phyloP scores from a whole-genome alignment of 2,888 invertebrate genomes.

The Protonemura montana region DNA sequence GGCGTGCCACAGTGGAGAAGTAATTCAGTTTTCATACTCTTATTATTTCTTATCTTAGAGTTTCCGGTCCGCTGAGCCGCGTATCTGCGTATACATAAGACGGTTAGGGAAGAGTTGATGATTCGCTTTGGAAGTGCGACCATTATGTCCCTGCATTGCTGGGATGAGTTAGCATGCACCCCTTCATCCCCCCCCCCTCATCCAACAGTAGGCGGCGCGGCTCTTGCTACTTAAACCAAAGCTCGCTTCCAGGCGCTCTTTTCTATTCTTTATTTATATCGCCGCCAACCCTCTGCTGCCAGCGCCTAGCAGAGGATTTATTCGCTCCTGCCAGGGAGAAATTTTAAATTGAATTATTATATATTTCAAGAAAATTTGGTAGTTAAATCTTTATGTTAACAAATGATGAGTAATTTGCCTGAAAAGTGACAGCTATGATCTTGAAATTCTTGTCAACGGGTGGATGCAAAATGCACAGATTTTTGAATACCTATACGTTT shows the following conservation, averaged over 20 bases:
- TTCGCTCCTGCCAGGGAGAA: background rate
- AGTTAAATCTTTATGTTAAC: background rate
- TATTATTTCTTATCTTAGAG: conserved; percentile 57
- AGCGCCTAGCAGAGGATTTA: background rate
- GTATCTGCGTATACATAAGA: conserved; percentile 57
- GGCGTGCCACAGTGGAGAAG: conserved; percentile 34
- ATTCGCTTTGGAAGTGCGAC: conserved; percentile 47
- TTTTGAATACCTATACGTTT: no score
- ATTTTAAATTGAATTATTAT: conserved; percentile 5
- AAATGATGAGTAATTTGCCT: background rate
- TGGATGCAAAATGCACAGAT: no score
- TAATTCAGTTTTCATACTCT: conserved; percentile 43
- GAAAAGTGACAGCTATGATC: background rate
- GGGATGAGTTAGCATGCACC: conserved; percentile 35
- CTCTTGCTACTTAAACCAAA: background rate
- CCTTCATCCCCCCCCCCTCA: background rate
- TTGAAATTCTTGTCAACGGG: background rate
- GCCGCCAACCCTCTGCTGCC: background rate
- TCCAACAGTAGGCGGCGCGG: background rate
- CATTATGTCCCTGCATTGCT: conserved; percentile 46
- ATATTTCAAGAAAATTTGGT: background rate
- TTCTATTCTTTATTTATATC: conserved; percentile 12
- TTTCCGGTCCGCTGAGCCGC: conserved; percentile 60
- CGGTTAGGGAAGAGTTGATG: conserved; percentile 36
- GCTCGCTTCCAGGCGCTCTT: background rate